A percentile compares a stretch with the other conserved stretches of the same genome.
These are phyloP conservation scores for Syngnathus acus DNA, from an alignment of 2,797 vertebrate genomes.

Conservation along the genomic window DNA sequence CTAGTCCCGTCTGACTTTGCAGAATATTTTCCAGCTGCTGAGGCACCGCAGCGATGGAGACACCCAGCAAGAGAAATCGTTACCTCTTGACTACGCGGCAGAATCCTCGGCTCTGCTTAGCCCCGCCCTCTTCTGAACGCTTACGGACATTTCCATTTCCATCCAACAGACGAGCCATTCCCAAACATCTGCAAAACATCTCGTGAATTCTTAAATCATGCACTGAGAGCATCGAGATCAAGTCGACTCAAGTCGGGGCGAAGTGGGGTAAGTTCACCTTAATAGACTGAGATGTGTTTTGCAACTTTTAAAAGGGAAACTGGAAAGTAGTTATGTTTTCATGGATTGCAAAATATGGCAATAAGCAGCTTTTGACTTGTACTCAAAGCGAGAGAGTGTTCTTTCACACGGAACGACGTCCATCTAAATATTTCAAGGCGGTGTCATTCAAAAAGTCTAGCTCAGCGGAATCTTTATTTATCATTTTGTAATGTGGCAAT, in stretches of 20 bases:
- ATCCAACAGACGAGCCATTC: conserved; percentile 15
- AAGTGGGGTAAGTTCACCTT: not conserved
- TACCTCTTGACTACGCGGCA: conserved; percentile 53
- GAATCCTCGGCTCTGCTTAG: conserved; percentile 25
- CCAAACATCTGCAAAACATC: conserved; percentile 31
- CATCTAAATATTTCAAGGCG: no score
- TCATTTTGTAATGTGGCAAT: not conserved
- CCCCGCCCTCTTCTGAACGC: conserved; percentile 25
- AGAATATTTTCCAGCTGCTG: conserved; percentile 96
- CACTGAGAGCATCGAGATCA: not conserved
- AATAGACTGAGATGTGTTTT: not conserved
- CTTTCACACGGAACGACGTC: conserved; percentile 60
- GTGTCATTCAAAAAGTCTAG: no score
- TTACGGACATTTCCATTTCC: conserved; percentile 34
- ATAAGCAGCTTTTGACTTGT: no score
- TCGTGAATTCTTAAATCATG: not conserved
- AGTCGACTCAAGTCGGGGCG: not conserved
- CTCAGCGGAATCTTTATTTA: no score
- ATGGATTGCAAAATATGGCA: not conserved
- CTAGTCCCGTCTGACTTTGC: conserved; percentile 16
- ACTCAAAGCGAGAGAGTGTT: not conserved
- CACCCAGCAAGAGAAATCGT: conserved; percentile 75
- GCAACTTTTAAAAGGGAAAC: not conserved
- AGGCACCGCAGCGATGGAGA: conserved; percentile 86
- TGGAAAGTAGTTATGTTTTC: not conserved